phyloP scores from a whole-genome alignment of 2,888 invertebrate species.

The Strigamia maritima region DNA sequence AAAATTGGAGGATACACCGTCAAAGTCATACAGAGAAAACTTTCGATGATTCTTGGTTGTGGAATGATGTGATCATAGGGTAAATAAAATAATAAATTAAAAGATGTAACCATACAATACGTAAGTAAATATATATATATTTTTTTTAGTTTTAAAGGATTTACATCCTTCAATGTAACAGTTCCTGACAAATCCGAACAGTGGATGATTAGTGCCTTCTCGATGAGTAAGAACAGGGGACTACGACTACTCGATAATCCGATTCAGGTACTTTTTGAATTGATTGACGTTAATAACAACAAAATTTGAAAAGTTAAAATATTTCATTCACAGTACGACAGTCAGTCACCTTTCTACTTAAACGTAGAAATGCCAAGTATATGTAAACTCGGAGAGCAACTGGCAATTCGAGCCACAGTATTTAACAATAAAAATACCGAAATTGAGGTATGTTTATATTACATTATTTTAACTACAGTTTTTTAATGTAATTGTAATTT shows the following conservation, averaged over 20 bases:
- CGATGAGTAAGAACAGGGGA: conserved; percentile 80
- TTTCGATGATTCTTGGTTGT: conserved; percentile 93
- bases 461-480: not conserved
- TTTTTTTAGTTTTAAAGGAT: conserved; percentile 68
- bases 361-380: conserved; percentile 84
- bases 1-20: conserved; percentile 57
- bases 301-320: not conserved
- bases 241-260: conserved; percentile 81
- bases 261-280: conserved; percentile 63
- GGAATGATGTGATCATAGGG: conserved; percentile 87
- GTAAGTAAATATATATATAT: not conserved
- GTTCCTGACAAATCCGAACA: conserved; percentile 81
- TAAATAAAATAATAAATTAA: conserved; percentile 40
- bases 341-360: conserved; percentile 89
- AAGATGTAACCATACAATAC: not conserved
- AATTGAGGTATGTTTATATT: conserved; percentile 53
- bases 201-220: conserved; percentile 91
- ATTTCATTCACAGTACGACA: conserved; percentile 66
- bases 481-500: not conserved
- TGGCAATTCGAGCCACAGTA: conserved; percentile 85
- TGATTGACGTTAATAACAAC: not conserved
- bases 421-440: conserved; percentile 88
- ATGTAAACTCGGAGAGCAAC: conserved; percentile 86
- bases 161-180: conserved; percentile 78
- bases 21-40: conserved; percentile 85